Base-by-base conservation (phyloP, 2,113 vertebrate species). In the Calypte anna region DNA sequence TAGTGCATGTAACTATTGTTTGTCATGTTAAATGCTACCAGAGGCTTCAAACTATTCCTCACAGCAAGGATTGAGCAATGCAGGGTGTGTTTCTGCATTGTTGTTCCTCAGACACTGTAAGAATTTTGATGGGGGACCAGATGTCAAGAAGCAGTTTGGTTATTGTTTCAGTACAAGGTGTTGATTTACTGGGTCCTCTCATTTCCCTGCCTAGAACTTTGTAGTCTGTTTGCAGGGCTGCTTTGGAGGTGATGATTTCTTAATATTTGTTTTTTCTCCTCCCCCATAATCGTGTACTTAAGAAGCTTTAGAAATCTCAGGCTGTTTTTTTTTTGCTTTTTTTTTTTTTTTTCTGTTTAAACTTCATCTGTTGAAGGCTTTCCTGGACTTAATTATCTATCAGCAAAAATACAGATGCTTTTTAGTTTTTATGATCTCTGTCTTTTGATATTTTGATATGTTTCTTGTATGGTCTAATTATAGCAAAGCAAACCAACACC, bases 231-330 rank as follows among this genome's bases (percentile, higher is more conserved):
- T 81, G 36, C 36, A 78, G 81, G 31, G 19, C 67, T 86, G 44
- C 40, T 91, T 86, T 74, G 50, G 86, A 84, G 69, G 81, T 74
- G 63, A 74, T 55, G 76, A 64, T 91, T 93, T 86, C 51, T 91
- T 84, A 64, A 93, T 74, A n/a, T 53, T 63, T 27, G 27, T 19
- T 27, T 30, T 19, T 33, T 12, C 6, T 33, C 43, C 77, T 75
- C 46, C 30, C 59, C 19, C 50, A 9, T 53, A 69, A 48, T 36
- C 43, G 30, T 9, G 11, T 70, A 46, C 40, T 5, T 87, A 73
- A 93, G 86, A 79, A 85, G 70, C 62, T 89, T 89, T 91, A 66
- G 44, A 68, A 89, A 84, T 61, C 11, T 72, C 46, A 51, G 38
- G 11, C 1, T 15, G 17, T 1, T 14, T 33, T 75, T 14, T 14